Evolutionary conservation across 2,113 vertebrate species (phyloP), one percentile per base, ranked within the genome.

Genomic region (Antechinus stuartii): DNA sequence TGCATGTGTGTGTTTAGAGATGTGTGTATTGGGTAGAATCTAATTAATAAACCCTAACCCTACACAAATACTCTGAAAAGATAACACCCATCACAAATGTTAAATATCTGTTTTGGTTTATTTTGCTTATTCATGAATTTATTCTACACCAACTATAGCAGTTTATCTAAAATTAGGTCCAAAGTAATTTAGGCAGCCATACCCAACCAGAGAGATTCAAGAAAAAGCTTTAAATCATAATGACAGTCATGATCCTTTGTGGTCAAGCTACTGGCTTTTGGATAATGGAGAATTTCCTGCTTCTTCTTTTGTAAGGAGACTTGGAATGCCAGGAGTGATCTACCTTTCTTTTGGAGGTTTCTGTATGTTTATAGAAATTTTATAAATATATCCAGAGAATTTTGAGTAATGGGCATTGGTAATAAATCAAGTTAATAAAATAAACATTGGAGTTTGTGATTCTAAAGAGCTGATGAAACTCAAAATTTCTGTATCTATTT

Each of bases 121-220:
- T 96, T 98, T 98, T 98, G 98, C 97, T 98, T 98, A 98, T 96
- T 98, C 97, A 98, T 98, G 97, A 98, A 99, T 98, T 98, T 98
- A 98, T 98, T 98, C 98, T 98, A 98, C 95, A 97, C 90, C 98
- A 97, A 96, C 96, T 97, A 96, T 93, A 96, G 97, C 97, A 97
- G 97, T 99, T 99, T 99, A 98, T 98, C 98, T 98, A 98, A 99
- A 99, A 99, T 98, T 98, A 98, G 98, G 98, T 98, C 98, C 97
- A 96, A 98, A 98, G 98, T 98, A 99, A 99, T 98, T 99, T 99
- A 98, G 97, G 96, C 95, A 98, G 96, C 95, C 97, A 98, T 98
- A 98, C 96, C 96, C 98, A 98, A 96, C 91, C 97, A 95, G 97
- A 98, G 96, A 98, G 98, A 98, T 97, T 98, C 98, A 92, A 95